A percentile compares a stretch with the other conserved stretches of the same genome.
phyloP scores from a whole-genome alignment of 2,888 invertebrate genomes.

The Epistrophe grossulariae region DNA sequence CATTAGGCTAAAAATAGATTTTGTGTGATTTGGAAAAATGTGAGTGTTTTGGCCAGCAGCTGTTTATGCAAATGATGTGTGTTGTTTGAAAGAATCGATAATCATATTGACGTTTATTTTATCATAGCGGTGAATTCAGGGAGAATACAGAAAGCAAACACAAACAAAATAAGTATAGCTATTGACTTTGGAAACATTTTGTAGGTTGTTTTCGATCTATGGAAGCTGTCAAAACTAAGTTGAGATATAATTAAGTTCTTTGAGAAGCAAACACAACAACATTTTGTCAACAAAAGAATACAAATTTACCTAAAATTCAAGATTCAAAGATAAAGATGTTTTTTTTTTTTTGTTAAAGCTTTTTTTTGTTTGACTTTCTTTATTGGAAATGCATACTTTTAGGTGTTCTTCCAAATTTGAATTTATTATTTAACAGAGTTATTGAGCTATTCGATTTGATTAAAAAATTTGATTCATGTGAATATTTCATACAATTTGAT shows the following conservation, averaged over 20 bases:
- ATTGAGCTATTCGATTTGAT: no score
- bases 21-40: not conserved
- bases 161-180: conserved; percentile 11
- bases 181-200: not conserved
- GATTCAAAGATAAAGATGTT: not conserved
- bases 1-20: conserved; percentile 27
- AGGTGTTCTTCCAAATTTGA: not conserved
- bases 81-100: conserved; percentile 26
- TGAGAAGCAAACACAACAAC: not conserved
- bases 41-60: conserved; percentile 23
- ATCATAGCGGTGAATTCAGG: not conserved
- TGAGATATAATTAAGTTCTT: not conserved
- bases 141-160: not conserved
- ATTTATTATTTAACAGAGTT: no score
- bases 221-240: not conserved
- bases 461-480: no score
- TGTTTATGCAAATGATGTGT: conserved; percentile 32
- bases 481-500: no score
- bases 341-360: not conserved
- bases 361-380: not conserved
- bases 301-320: not conserved
- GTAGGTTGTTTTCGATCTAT: not conserved
- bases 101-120: not conserved
- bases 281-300: not conserved
- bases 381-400: not conserved